Conservation (phyloP, 2,888 invertebrate genomes). For the Troglohyphantes excavatus region DNA sequence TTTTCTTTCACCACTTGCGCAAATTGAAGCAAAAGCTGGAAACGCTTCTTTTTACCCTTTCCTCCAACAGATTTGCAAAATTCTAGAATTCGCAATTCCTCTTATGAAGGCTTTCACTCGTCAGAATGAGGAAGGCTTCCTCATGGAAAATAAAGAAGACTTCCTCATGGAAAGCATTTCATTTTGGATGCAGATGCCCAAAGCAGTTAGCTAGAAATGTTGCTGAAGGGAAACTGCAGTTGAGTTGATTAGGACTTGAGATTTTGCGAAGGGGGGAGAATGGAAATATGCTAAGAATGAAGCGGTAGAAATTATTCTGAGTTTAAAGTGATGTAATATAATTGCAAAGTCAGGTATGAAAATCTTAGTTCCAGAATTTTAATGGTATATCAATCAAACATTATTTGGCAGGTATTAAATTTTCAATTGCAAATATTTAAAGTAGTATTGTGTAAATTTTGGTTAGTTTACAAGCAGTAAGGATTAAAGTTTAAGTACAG, state of each 20-base stretch:
- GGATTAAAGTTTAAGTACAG: no score
- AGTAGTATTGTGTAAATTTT: no score
- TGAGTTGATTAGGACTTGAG: neutral
- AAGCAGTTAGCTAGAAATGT: constrained; percentile 6
- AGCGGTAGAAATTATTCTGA: neutral
- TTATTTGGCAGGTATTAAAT: no score
- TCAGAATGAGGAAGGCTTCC: constrained; percentile 3
- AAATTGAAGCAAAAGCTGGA: constrained; percentile 63
- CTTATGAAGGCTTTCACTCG: constrained; percentile 34
- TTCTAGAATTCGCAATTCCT: constrained; percentile 54
- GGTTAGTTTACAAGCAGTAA: no score
- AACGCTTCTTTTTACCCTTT: constrained; percentile 31
- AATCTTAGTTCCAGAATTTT: no score
- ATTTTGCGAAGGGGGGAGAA: neutral
- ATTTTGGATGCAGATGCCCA: neutral
- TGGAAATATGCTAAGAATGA: neutral
- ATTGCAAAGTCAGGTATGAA: no score
- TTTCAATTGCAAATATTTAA: no score
- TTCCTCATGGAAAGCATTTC: constrained; percentile 3
- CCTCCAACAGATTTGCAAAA: constrained; percentile 54
- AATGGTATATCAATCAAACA: no score
- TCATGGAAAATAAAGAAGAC: constrained; percentile 4
- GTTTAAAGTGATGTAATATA: no score
- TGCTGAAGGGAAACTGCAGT: constrained; percentile 1
- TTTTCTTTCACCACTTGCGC: constrained; percentile 38